Percentiles rank a stretch among this genome's conserved stretches.
Conservation (phyloP, 2,113 vertebrate species). For the Romanogobio albipinnatus region DNA sequence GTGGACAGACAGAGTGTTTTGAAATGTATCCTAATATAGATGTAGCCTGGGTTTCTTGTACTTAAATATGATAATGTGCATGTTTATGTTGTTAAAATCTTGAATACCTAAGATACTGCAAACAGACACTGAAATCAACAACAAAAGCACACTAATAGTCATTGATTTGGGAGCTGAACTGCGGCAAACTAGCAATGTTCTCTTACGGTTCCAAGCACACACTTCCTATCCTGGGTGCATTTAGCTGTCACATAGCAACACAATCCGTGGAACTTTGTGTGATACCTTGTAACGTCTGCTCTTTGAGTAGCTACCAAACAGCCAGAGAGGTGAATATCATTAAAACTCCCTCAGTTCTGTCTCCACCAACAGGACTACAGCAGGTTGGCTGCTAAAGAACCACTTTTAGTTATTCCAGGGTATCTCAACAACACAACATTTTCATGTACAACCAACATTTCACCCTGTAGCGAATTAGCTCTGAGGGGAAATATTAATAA, state of each 20-base stretch:
- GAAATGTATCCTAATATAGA: too few species aligned
- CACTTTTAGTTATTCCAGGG: neutral
- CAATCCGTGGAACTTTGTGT: neutral
- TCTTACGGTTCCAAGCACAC: neutral
- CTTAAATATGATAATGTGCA: too few species aligned
- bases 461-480: too few species aligned
- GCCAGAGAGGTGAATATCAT: neutral
- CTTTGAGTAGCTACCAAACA: neutral
- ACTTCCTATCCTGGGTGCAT: neutral
- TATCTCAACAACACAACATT: neutral
- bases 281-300: neutral
- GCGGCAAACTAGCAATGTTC: neutral
- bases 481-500: too few species aligned
- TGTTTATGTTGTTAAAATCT: too few species aligned
- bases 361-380: neutral
- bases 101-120: neutral
- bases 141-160: neutral
- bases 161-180: neutral
- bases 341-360: neutral
- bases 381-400: neutral
- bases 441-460: neutral
- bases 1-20: too few species aligned
- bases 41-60: too few species aligned
- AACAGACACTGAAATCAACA: neutral
- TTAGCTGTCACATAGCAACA: conserved; percentile 15